Evolutionary conservation across 1,140 invertebrate genomes (phyloP), one percentile per base, ranked within the genome.

Genomic region (Drosophila lacertosa): DNA sequence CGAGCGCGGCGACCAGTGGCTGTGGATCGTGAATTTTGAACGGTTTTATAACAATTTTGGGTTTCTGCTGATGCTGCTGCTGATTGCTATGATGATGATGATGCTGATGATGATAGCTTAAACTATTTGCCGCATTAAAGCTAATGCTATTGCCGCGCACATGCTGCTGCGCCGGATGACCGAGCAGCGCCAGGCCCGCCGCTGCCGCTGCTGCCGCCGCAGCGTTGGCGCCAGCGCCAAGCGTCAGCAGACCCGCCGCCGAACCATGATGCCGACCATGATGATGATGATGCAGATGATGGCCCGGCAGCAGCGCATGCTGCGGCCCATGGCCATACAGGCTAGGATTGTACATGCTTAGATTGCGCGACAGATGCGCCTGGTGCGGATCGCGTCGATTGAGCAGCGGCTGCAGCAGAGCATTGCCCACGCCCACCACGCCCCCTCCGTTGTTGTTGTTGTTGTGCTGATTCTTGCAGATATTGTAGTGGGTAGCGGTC

Each of bases 11-110:
- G 45, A 91, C 90, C 57, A 91, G 74, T 33, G 90, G 90, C 90
- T 91, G 90, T 91, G 90, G 76, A 90, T 91, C 90, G 76, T 91
- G 80, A 89, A 91, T 88, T 91, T 91, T 91, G 83, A 91, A 91
- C 48, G 90, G 90, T 83, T 91, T 91, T 74, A 91, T 91, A 83
- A 91, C 74, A 68, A 91, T 91, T 91, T 91, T 91, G 16, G 83
- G 84, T 90, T 91, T 91, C 59, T 89, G 73, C 53, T 89, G 77
- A 44, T 81, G 47, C 29, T 62, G 32, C 65, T 77, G 74, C 32
- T 76, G 69, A 66, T 90, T 83, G 84, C 4, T 26, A 6, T 90
- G 76, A 53, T 89, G 77, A 45, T 81, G 47, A 32, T 62, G 33
- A 62, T 81, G 74, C 26, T 76, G 69, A 69, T 91, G 84, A 65